Evolutionary conservation across 2,113 vertebrate species (phyloP).

Genomic region (Morone chrysops): DNA sequence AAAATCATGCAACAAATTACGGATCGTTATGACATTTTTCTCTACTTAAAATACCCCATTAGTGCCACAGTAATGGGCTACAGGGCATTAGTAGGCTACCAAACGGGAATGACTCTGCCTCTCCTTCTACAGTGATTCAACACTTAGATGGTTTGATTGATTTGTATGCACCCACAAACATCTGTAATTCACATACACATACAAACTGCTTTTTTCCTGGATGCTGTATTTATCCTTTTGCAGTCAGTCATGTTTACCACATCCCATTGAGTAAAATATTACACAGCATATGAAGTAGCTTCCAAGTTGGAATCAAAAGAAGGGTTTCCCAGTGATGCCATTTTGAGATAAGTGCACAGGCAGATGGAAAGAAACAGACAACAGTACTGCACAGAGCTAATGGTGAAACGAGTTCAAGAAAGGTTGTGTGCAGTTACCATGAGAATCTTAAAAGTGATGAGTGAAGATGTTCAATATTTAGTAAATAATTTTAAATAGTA

Average conservation of each 20-base stretch:
- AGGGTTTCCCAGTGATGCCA: neutral
- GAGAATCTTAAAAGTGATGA: neutral
- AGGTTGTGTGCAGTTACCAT: neutral
- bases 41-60: constrained; percentile 31
- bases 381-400: neutral
- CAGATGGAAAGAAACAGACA: constrained; percentile 3
- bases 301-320: neutral
- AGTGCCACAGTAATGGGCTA: constrained; percentile 33
- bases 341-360: neutral
- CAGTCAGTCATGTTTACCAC: neutral
- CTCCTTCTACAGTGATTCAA: constrained; percentile 19
- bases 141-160: neutral
- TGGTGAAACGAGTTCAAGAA: neutral
- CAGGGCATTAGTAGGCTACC: constrained; percentile 10
- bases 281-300: neutral
- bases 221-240: neutral
- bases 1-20: constrained; percentile 21
- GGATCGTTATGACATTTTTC: constrained; percentile 37
- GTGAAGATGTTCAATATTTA: neutral
- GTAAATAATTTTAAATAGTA: neutral
- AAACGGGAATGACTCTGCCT: constrained; percentile 3
- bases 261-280: constrained; percentile 5
- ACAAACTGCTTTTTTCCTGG: neutral
- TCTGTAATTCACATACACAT: constrained; percentile 17
- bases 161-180: constrained; percentile 6